These are phyloP conservation scores for Luehdorfia chinensis DNA, from an alignment of 1,140 invertebrate species.

Conservation along the genomic window DNA sequence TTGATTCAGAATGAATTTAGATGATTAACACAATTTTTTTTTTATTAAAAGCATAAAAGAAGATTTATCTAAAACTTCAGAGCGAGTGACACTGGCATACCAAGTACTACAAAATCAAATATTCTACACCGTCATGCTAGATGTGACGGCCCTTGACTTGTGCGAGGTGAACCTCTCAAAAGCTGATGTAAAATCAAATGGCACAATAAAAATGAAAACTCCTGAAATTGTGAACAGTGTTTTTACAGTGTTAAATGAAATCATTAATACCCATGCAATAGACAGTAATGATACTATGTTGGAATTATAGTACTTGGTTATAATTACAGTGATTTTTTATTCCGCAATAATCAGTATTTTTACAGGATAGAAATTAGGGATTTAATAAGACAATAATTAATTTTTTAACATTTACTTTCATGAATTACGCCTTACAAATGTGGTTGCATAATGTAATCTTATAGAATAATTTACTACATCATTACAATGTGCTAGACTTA, in stretches of 20 bases:
- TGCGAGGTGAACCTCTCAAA: conserved; percentile 45
- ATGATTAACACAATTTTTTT: no score
- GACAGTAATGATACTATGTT: background rate
- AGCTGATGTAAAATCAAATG: conserved; percentile 57
- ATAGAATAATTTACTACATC: conserved; percentile 70
- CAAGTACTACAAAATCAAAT: conserved; percentile 58
- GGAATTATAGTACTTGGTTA: background rate
- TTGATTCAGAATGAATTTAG: no score
- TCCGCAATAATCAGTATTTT: no score
- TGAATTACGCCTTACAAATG: conserved; percentile 73
- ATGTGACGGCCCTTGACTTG: conserved; percentile 50
- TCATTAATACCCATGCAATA: conserved; percentile 12
- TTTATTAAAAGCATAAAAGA: conserved; percentile 53
- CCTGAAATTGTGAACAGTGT: conserved; percentile 56
- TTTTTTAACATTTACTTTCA: conserved; percentile 73
- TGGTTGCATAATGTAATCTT: conserved; percentile 72
- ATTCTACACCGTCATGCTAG: conserved; percentile 40
- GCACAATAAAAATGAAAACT: conserved; percentile 61
- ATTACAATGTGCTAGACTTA: conserved; percentile 75
- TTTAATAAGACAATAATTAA: no score
- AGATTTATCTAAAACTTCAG: conserved; percentile 31
- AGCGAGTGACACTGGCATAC: conserved; percentile 41
- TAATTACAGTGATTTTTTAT: no score
- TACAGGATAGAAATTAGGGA: no score
- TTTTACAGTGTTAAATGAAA: conserved; percentile 53